Evolutionary conservation across 2,113 vertebrate species (phyloP).

Genomic region (Dascyllus trimaculatus): DNA sequence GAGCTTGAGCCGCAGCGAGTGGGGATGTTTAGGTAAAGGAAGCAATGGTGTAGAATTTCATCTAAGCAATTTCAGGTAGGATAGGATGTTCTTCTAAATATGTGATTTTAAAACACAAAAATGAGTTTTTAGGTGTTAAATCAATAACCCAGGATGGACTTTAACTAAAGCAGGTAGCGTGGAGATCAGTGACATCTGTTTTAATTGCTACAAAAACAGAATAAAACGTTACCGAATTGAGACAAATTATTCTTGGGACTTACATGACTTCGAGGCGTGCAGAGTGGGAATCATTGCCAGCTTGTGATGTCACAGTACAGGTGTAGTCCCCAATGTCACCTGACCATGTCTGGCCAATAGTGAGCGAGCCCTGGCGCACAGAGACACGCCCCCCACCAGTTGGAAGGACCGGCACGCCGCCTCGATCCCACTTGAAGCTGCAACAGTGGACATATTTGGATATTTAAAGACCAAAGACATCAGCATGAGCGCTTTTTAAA

Average conservation of each 20-base stretch:
- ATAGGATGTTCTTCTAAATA: too few species aligned
- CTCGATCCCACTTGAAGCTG: conserved; percentile 94
- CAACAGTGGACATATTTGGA: neutral
- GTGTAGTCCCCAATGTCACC: conserved; percentile 97
- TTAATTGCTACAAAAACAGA: neutral
- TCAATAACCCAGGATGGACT: too few species aligned
- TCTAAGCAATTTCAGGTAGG: too few species aligned
- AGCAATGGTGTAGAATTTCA: too few species aligned
- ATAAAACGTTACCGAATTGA: neutral
- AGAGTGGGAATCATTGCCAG: conserved; percentile 90
- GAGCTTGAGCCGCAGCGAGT: too few species aligned
- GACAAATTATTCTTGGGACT: conserved; percentile 74
- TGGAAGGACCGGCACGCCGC: conserved; percentile 81
- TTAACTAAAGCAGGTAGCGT: neutral
- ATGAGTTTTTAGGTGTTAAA: too few species aligned
- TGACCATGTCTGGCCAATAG: conserved; percentile 97
- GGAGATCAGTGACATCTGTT: neutral
- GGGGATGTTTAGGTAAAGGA: too few species aligned
- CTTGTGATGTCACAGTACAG: conserved; percentile 89
- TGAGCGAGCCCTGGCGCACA: conserved; percentile 89
- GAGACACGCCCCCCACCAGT: conserved; percentile 88
- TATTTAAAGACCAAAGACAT: neutral
- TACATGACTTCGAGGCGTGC: conserved; percentile 97
- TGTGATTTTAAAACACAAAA: too few species aligned
- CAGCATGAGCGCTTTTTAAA: neutral